phyloP scores from a whole-genome alignment of 1,140 invertebrate species.

The Formica selysi region DNA sequence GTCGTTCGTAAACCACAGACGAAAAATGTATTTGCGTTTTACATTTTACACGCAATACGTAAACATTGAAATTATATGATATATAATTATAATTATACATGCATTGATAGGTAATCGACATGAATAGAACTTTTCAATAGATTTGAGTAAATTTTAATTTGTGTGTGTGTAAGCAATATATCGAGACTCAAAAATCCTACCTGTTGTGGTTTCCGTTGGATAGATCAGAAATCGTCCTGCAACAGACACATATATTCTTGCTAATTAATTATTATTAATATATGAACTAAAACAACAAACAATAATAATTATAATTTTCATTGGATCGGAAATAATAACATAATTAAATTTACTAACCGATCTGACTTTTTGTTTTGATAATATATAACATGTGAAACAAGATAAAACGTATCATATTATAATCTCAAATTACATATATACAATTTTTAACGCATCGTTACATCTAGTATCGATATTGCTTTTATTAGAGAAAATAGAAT shows the following conservation, averaged over 20 bases:
- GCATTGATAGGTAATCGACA: not conserved
- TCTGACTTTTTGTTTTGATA: slow-evolving; percentile 47
- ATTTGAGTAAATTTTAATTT: not conserved
- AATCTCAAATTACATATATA: not conserved
- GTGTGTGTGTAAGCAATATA: not conserved
- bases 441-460: slow-evolving; percentile 22
- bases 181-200: slow-evolving; percentile 64
- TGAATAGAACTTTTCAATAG: not conserved
- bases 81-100: not conserved
- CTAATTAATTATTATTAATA: slow-evolving; percentile 43
- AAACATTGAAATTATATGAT: not conserved
- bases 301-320: slow-evolving; percentile 26
- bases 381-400: slow-evolving; percentile 15
- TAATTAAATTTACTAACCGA: slow-evolving; percentile 49
- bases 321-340: slow-evolving; percentile 45
- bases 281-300: slow-evolving; percentile 6
- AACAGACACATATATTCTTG: slow-evolving; percentile 69
- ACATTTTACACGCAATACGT: not conserved
- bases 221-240: slow-evolving; percentile 78
- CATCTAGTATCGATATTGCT: not conserved
- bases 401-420: slow-evolving; percentile 28
- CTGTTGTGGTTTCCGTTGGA: slow-evolving; percentile 72
- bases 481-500: not conserved
- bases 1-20: not conserved
- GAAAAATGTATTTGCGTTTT: not conserved